Percentiles rank a stretch among this genome's conserved stretches.
These are phyloP conservation scores for Hirundichthys speculiger DNA, from an alignment of 2,113 vertebrate species.

Conservation along the genomic window DNA sequence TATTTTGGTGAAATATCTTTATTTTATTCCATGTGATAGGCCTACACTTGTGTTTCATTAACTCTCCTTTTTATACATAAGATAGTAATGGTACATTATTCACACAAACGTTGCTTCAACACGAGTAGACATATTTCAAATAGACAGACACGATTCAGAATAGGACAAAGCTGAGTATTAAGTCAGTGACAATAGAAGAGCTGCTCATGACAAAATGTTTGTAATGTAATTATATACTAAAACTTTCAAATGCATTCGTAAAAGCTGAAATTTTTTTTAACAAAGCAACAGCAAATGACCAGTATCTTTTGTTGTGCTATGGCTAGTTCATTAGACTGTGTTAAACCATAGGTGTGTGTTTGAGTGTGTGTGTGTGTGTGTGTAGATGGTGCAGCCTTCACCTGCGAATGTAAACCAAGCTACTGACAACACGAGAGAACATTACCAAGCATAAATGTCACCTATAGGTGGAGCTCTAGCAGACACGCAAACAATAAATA, in stretches of 20 bases:
- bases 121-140: conserved; percentile 89
- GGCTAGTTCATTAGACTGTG: conserved; percentile 57
- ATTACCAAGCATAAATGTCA: conserved; percentile 43
- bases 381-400: conserved; percentile 43
- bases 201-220: conserved; percentile 76
- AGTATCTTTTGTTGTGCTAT: conserved; percentile 67
- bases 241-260: conserved; percentile 57
- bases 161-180: conserved; percentile 87
- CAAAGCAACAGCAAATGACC: conserved; percentile 67
- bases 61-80: conserved; percentile 86
- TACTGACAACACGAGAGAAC: conserved; percentile 56
- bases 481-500: conserved; percentile 77
- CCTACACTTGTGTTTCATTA: conserved; percentile 84
- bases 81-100: conserved; percentile 88
- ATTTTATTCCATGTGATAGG: conserved; percentile 86
- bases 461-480: conserved; percentile 54
- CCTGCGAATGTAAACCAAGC: conserved; percentile 55
- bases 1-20: conserved; percentile 86
- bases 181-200: conserved; percentile 83
- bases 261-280: conserved; percentile 64
- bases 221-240: conserved; percentile 64
- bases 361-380: conserved; percentile 24
- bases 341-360: conserved; percentile 36
- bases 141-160: conserved; percentile 86
- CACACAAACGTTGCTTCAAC: conserved; percentile 90